Evolutionary conservation across 2,888 invertebrate species (phyloP).

Genomic region (Campoletis raptor): DNA sequence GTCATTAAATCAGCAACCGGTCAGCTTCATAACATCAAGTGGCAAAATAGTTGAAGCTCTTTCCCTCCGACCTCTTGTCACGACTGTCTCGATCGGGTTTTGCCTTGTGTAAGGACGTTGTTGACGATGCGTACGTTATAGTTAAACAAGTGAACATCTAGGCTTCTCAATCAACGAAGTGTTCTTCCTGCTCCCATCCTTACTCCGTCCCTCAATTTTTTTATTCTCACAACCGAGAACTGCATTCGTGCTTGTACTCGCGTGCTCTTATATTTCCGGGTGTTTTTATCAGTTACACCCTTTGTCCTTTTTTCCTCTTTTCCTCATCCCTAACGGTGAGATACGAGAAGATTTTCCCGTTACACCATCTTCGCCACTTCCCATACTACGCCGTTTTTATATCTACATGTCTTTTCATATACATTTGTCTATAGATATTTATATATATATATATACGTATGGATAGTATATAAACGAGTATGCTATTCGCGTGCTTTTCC

Average conservation of each 20-base stretch:
- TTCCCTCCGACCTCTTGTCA: neutral
- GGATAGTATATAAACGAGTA: conserved; percentile 72
- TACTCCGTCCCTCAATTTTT: neutral
- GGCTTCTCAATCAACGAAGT: conserved; percentile 39
- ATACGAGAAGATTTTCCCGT: conserved; percentile 50
- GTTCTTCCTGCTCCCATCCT: conserved; percentile 7
- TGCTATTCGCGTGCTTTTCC: conserved; percentile 73
- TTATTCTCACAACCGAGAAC: neutral
- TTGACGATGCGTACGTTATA: conserved; percentile 8
- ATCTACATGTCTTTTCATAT: neutral
- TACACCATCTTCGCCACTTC: conserved; percentile 48
- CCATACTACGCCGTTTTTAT: conserved; percentile 7
- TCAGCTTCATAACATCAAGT: conserved; percentile 43
- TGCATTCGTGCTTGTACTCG: neutral
- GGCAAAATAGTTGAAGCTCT: conserved; percentile 32
- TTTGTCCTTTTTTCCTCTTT: conserved; percentile 58
- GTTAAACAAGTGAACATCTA: conserved; percentile 43
- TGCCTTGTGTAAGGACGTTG: conserved; percentile 21
- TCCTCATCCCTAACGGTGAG: conserved; percentile 68
- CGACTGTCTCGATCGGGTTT: conserved; percentile 30
- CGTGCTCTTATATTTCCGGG: conserved; percentile 42
- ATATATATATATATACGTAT: neutral
- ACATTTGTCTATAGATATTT: neutral
- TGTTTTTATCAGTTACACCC: conserved; percentile 50
- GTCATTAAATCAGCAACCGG: conserved; percentile 27